Percentiles rank a stretch among this genome's conserved stretches.
These are phyloP conservation scores for Dissostichus mawsoni DNA, from an alignment of 2,113 vertebrate species.

Conservation along the genomic window DNA sequence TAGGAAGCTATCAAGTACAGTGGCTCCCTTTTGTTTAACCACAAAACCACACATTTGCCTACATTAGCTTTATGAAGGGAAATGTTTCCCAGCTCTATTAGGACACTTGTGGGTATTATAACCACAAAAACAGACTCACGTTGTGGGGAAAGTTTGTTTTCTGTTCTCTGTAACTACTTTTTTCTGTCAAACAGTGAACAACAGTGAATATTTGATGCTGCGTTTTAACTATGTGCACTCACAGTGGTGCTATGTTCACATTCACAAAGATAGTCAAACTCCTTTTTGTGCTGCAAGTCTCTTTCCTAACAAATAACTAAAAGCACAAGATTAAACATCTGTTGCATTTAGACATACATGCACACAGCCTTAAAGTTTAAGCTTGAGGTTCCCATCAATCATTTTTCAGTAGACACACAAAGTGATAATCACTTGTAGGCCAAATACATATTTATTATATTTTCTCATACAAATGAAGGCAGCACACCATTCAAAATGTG, in stretches of 20 bases:
- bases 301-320: conserved; percentile 14
- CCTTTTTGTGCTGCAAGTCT: conserved; percentile 42
- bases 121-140: conserved; percentile 22
- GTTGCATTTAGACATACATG: not conserved
- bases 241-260: conserved; percentile 39
- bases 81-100: conserved; percentile 20
- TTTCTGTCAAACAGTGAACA: conserved; percentile 26
- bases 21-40: conserved; percentile 45
- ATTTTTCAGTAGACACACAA: not conserved
- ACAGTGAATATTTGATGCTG: conserved; percentile 16
- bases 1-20: conserved; percentile 43
- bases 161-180: conserved; percentile 30
- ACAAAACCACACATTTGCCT: conserved; percentile 67
- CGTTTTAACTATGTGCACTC: conserved; percentile 3
- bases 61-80: conserved; percentile 37
- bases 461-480: not conserved
- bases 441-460: conserved; percentile 29
- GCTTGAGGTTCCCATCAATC: conserved; percentile 11
- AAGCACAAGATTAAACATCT: conserved; percentile 7
- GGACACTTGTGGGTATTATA: conserved; percentile 23
- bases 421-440: not conserved
- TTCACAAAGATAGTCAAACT: conserved; percentile 45
- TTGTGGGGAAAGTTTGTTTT: conserved; percentile 26
- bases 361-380: not conserved
- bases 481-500: conserved; percentile 15